These are phyloP conservation scores for Brenthis daphne DNA, from an alignment of 2,888 invertebrate species.

Conservation along the genomic window DNA sequence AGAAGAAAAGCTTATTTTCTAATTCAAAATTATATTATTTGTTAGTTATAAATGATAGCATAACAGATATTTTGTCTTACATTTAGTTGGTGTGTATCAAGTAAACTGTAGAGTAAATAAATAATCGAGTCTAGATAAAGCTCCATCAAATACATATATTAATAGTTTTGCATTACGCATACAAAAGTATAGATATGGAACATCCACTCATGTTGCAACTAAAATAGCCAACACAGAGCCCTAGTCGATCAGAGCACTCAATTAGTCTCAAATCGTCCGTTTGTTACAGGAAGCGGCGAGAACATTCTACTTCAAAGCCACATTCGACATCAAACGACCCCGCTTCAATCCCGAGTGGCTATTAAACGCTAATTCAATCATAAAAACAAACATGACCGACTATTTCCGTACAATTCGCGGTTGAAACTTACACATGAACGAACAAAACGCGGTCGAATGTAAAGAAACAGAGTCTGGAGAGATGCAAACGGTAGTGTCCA, in stretches of 20 bases:
- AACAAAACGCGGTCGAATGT: slow-evolving; percentile 47
- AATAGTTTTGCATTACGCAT: slow-evolving; percentile 23
- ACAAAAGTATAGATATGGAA: slow-evolving; percentile 18
- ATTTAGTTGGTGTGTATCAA: neutral
- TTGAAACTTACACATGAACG: slow-evolving; percentile 68
- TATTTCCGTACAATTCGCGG: slow-evolving; percentile 63
- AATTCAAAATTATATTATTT: too few relatives aligned
- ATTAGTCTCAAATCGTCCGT: slow-evolving; percentile 61
- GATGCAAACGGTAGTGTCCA: slow-evolving; percentile 73
- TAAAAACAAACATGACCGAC: slow-evolving; percentile 76
- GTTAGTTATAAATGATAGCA: too few relatives aligned
- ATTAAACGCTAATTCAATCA: slow-evolving; percentile 74
- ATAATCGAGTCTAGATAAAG: neutral
- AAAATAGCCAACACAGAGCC: slow-evolving; percentile 40
- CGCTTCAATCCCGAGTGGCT: slow-evolving; percentile 56
- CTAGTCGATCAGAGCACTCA: slow-evolving; percentile 50
- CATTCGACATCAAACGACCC: slow-evolving; percentile 62
- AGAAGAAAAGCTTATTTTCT: too few relatives aligned
- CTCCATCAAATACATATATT: slow-evolving; percentile 9
- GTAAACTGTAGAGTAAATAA: slow-evolving; percentile 11
- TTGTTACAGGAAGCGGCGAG: slow-evolving; percentile 71
- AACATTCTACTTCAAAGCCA: slow-evolving; percentile 64
- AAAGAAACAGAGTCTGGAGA: slow-evolving; percentile 51
- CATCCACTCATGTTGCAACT: slow-evolving; percentile 19
- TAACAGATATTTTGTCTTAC: too few relatives aligned